These are phyloP conservation scores for Pachyuromys duprasi DNA, from an alignment of 2,797 vertebrate species.

Conservation along the genomic window DNA sequence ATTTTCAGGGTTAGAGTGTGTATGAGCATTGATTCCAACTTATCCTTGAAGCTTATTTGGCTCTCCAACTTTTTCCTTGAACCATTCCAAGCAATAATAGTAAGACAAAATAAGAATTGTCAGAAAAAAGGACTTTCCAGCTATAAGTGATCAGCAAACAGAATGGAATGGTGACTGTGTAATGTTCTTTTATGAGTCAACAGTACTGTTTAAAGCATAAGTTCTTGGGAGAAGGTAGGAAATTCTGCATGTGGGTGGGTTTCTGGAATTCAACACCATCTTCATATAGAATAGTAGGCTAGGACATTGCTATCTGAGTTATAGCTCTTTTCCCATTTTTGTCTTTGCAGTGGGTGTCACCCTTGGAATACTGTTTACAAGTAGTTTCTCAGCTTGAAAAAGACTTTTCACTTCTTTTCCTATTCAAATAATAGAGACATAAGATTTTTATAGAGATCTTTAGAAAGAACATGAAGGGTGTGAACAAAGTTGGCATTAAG, in stretches of 20 bases:
- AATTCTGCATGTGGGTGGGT: not conserved
- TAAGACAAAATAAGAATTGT: not conserved
- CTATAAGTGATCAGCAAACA: not conserved
- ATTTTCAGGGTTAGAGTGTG: not conserved
- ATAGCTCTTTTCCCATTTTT: not conserved
- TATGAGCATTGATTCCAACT: not conserved
- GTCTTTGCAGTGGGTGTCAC: not conserved
- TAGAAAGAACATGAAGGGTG: slow-evolving; percentile 36
- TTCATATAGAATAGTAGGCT: not conserved
- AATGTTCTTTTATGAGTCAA: not conserved
- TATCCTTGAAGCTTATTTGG: not conserved
- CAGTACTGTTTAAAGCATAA: not conserved
- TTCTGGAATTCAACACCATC: slow-evolving; percentile 9
- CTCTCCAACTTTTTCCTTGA: not conserved
- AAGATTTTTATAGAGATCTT: slow-evolving; percentile 28
- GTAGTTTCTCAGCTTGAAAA: not conserved
- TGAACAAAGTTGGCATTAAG: slow-evolving; percentile 35
- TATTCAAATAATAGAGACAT: slow-evolving; percentile 23
- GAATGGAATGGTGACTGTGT: not conserved
- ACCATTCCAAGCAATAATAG: not conserved
- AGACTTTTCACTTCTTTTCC: not conserved
- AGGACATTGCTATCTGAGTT: not conserved
- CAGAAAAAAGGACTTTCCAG: slow-evolving; percentile 10
- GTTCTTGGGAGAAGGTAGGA: not conserved
- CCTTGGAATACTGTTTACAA: not conserved